phyloP scores from a whole-genome alignment of 1,140 invertebrate species.

The Tetranychus urticae region DNA sequence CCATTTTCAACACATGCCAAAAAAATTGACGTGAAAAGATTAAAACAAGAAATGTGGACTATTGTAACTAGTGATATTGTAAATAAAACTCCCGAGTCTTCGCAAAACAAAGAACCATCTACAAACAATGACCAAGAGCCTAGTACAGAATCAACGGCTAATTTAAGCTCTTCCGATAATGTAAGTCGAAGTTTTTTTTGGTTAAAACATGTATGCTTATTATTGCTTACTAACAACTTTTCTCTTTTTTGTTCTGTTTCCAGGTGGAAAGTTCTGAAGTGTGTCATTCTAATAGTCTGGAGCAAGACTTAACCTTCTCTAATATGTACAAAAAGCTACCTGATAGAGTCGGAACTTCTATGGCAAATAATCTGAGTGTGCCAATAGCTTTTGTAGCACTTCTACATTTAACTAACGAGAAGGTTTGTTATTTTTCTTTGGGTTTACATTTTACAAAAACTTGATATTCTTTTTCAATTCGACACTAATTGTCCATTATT shows the following conservation, averaged over 20 bases:
- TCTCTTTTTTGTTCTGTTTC: background rate
- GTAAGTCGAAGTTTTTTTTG: background rate
- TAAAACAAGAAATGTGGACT: slow-evolving; percentile 47
- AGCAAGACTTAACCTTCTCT: slow-evolving; percentile 20
- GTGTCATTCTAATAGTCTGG: background rate
- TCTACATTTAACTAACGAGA: slow-evolving; percentile 54
- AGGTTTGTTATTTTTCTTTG: slow-evolving; percentile 14
- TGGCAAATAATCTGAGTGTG: slow-evolving; percentile 41
- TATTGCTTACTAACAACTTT: no score
- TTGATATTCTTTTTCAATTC: background rate
- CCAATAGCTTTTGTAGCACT: slow-evolving; percentile 47
- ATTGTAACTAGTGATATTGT: slow-evolving; percentile 11
- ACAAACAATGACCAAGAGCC: background rate
- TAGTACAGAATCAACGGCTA: no score
- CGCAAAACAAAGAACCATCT: background rate
- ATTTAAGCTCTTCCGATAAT: background rate
- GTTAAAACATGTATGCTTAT: no score
- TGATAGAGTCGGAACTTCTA: slow-evolving; percentile 29
- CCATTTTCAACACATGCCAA: slow-evolving; percentile 48
- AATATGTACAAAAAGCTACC: slow-evolving; percentile 33
- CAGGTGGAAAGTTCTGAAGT: background rate
- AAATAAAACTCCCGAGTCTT: background rate
- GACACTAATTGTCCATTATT: background rate
- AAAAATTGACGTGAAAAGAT: slow-evolving; percentile 48
- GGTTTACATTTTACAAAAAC: no score